A percentile compares a stretch with the other conserved stretches of the same genome.
Evolutionary conservation across 2,888 invertebrate genomes (phyloP).

Genomic region (Agrilus cyanescens): DNA sequence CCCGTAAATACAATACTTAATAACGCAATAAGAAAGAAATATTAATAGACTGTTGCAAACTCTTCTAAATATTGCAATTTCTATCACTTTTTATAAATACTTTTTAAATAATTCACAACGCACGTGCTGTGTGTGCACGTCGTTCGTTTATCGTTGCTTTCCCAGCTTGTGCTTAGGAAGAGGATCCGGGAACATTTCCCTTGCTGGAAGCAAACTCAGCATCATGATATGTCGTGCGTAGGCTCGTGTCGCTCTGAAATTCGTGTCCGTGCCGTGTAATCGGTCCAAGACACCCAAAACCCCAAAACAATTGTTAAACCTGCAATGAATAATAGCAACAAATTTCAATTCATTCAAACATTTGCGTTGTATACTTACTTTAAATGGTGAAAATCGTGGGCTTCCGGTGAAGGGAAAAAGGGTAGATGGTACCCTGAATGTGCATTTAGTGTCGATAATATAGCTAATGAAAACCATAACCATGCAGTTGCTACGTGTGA

Average conservation of each 20-base stretch:
- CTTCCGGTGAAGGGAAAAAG: slow-evolving; percentile 74
- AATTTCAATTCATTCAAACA: not conserved
- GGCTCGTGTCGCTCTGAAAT: slow-evolving; percentile 53
- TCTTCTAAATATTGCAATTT: too few species aligned
- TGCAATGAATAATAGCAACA: slow-evolving; percentile 25
- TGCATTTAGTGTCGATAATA: slow-evolving; percentile 64
- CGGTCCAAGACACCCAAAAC: slow-evolving; percentile 63
- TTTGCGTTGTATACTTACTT: slow-evolving; percentile 44
- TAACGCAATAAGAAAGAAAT: too few species aligned
- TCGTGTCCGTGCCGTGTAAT: slow-evolving; percentile 60
- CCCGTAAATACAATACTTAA: too few species aligned
- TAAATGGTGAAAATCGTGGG: slow-evolving; percentile 79
- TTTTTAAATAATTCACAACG: too few species aligned
- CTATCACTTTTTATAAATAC: too few species aligned
- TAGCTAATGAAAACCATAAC: slow-evolving; percentile 71
- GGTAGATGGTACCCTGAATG: slow-evolving; percentile 82
- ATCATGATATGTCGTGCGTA: slow-evolving; percentile 38
- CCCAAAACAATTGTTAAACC: slow-evolving; percentile 67
- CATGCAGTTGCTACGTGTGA: slow-evolving; percentile 66
- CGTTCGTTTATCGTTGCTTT: slow-evolving; percentile 4
- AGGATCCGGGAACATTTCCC: slow-evolving; percentile 46
- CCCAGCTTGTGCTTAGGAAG: slow-evolving; percentile 13
- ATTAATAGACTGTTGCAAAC: too few species aligned
- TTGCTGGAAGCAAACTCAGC: slow-evolving; percentile 33
- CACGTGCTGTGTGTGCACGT: too few species aligned